A percentile compares a stretch with the other conserved stretches of the same genome.
These are phyloP conservation scores for Dinomys branickii DNA, from an alignment of 2,113 vertebrate species.

Conservation along the genomic window DNA sequence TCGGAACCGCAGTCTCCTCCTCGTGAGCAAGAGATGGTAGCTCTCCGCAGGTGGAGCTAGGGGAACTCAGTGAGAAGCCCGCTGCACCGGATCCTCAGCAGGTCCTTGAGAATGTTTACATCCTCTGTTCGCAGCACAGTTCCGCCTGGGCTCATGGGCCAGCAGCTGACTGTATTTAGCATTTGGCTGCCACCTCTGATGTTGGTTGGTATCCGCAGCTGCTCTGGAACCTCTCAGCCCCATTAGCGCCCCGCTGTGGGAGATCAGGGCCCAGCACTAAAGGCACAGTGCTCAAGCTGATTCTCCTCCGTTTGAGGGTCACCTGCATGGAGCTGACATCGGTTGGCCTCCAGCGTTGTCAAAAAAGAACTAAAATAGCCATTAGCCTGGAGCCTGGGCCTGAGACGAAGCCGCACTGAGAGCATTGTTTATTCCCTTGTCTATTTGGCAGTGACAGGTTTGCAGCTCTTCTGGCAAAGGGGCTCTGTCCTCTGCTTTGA, in stretches of 20 bases:
- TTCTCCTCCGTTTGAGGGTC: not conserved
- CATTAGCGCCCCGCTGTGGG: not conserved
- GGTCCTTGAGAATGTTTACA: not conserved
- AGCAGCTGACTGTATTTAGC: not conserved
- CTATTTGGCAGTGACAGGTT: accelerated
- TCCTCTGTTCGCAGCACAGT: not conserved
- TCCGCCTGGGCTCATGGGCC: not conserved
- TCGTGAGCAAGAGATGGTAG: not conserved
- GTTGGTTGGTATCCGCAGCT: too few species aligned
- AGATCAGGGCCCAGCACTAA: not conserved
- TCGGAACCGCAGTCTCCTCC: not conserved
- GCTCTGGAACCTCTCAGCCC: not conserved
- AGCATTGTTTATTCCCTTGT: accelerated
- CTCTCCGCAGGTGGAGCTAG: accelerated
- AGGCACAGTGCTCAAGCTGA: not conserved
- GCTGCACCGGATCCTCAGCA: accelerated
- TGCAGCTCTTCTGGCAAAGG: not conserved
- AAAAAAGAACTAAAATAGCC: conserved; percentile 41
- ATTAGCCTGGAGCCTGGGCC: not conserved
- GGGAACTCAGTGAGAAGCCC: not conserved
- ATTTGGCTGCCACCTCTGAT: not conserved
- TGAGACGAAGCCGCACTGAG: not conserved
- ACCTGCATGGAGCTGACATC: not conserved
- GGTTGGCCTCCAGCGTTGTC: not conserved
- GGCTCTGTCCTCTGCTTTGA: not conserved